Evolutionary conservation across 1,140 invertebrate genomes (phyloP).

Genomic region (Drosophila kanapiae): DNA sequence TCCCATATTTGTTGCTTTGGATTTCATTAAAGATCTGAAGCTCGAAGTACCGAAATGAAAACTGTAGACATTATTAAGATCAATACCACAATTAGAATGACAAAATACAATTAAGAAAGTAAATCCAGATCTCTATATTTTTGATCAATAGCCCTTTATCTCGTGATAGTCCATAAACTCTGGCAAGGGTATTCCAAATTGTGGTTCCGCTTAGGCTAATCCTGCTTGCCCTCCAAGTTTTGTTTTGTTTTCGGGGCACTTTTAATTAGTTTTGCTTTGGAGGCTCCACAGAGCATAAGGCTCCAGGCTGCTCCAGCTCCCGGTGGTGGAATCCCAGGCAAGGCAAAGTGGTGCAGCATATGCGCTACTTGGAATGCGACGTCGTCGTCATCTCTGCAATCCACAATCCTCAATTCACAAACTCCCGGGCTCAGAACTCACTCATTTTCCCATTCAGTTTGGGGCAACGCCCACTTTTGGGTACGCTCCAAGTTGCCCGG

Average conservation of each 20-base stretch:
- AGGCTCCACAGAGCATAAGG: conserved; percentile 35
- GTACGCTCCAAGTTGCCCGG: conserved; percentile 60
- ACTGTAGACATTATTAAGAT: too few species aligned
- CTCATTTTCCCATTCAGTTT: conserved; percentile 84
- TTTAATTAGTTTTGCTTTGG: conserved; percentile 85
- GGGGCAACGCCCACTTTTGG: conserved; percentile 82
- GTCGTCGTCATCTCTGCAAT: conserved; percentile 22
- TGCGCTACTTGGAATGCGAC: conserved; percentile 81
- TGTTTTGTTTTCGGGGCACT: conserved; percentile 79
- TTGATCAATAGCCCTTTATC: background rate
- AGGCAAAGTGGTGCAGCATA: conserved; percentile 64
- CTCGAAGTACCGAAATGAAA: too few species aligned
- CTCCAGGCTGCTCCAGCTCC: conserved; percentile 42
- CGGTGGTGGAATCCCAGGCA: conserved; percentile 17
- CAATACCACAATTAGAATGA: too few species aligned
- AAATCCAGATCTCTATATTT: too few species aligned
- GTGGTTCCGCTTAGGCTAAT: conserved; percentile 44
- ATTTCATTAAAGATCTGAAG: too few species aligned
- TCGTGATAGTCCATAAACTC: background rate
- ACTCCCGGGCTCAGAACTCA: conserved; percentile 66
- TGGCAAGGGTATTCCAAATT: conserved; percentile 19
- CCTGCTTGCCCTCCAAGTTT: conserved; percentile 10
- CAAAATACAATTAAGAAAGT: too few species aligned
- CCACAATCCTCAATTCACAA: conserved; percentile 16
- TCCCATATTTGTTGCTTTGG: too few species aligned